Evolutionary conservation across 2,797 vertebrate genomes (phyloP).

Genomic region (Xerus rutilus): DNA sequence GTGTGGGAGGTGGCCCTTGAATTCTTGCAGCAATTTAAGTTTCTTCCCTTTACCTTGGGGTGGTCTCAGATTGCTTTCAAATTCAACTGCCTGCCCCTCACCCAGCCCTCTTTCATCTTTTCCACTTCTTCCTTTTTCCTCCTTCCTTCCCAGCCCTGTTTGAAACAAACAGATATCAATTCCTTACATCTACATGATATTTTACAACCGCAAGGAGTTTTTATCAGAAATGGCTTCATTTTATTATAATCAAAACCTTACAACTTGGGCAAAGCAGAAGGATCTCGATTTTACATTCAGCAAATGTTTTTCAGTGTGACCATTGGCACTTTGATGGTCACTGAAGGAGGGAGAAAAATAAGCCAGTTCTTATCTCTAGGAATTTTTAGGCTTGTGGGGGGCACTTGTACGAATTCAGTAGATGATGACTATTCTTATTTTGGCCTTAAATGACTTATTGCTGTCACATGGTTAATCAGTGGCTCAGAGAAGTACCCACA

Average conservation of each 20-base stretch:
- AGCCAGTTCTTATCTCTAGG: background rate
- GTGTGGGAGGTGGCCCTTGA: background rate
- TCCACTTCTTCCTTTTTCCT: slow-evolving; percentile 2
- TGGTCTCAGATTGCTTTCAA: background rate
- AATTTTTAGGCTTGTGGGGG: background rate
- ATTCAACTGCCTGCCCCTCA: background rate
- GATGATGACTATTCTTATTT: background rate
- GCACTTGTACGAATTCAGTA: background rate
- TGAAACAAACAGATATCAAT: background rate
- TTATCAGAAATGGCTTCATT: slow-evolving; percentile 19
- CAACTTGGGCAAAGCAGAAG: background rate
- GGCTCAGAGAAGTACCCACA: background rate
- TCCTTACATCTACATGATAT: slow-evolving; percentile 3
- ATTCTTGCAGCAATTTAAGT: background rate
- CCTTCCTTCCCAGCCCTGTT: slow-evolving; percentile 47
- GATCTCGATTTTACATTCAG: background rate
- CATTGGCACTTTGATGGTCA: background rate
- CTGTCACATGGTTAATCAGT: background rate
- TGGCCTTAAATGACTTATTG: background rate
- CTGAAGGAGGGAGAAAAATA: background rate
- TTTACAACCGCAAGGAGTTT: slow-evolving; percentile 42
- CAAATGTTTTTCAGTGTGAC: background rate
- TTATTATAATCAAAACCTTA: slow-evolving; percentile 11
- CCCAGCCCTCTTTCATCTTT: background rate
- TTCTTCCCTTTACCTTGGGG: background rate